Base-by-base conservation (phyloP, 2,113 vertebrate species). In the Oxygymnocypris stewartii region DNA sequence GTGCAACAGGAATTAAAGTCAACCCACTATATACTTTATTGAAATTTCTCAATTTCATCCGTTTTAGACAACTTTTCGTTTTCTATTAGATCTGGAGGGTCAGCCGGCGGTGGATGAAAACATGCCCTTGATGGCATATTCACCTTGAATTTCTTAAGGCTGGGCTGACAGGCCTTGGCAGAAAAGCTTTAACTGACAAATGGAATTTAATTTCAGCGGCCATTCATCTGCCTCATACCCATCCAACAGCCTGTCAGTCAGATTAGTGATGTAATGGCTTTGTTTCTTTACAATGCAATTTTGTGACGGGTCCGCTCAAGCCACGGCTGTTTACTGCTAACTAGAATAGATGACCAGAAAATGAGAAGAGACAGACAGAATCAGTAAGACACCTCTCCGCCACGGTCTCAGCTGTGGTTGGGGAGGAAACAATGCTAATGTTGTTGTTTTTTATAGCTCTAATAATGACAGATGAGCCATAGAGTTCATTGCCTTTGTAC, bases 261-360 rank as follows among this genome's bases (percentile, higher is more conserved):
- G 86, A 90, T 85, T 80, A 90, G 84, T 84, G 47, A 87, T 73
- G 87, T 84, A 87, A 86, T 86, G 61, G 86, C 84, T 84, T 82
- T 54, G 75, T 87, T 78, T 88, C 49, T 89, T 80, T 75, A 67
- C 76, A 81, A 78, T 80, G 16, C 2, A 12, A 81, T 84, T 73
- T 77, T 14, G 71, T 47, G 63, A 23, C n/a, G 31, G 83, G 82
- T 82, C 65, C 23, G 61, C 67, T 78, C 73, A 65, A 13, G 65
- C 51, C 5, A 49, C n/a, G 31, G 42, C 44, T 86, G 86, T 79
- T 89, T 87, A 82, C 75, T 47, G 84, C 31, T 77, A 35, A 74
- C 79, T 79, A 84, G 65, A 65, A 31, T 51, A 75, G 69, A 87
- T 65, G 44, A 80, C 49, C 67, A 61, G 74, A 28, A 67, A 87